Conservation (phyloP, 2,888 invertebrate species). For the Rhingia campestris region DNA sequence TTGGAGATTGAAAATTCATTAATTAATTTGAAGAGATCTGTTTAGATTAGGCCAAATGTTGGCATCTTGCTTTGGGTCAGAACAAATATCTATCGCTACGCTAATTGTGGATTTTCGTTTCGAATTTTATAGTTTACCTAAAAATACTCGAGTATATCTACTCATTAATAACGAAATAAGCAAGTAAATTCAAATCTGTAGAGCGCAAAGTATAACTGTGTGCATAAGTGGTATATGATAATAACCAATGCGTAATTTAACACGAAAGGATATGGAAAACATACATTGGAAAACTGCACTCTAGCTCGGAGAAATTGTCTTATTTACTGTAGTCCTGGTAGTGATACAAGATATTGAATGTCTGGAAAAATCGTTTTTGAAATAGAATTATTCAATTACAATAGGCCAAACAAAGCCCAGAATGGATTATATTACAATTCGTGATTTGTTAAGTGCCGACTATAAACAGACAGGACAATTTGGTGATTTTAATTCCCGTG, state of each 20-base stretch:
- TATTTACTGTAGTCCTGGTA: too few relatives aligned
- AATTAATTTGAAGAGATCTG: constrained; percentile 24
- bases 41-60: constrained; percentile 25
- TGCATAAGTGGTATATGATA: background rate
- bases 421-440: too few relatives aligned
- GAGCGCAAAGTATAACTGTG: background rate
- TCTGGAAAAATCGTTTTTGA: too few relatives aligned
- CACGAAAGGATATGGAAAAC: constrained; percentile 1
- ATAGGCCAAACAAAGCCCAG: too few relatives aligned
- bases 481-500: too few relatives aligned
- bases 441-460: too few relatives aligned
- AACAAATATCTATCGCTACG: background rate
- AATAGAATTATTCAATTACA: too few relatives aligned
- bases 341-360: too few relatives aligned
- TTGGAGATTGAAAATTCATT: constrained; percentile 26
- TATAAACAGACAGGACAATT: too few relatives aligned
- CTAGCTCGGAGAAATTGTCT: too few relatives aligned
- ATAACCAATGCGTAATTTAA: constrained; percentile 25
- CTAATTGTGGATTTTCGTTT: background rate
- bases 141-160: background rate
- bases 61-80: background rate
- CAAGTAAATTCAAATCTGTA: constrained; percentile 12
- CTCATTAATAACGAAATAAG: constrained; percentile 21
- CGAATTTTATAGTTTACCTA: background rate
- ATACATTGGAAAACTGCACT: background rate